These are phyloP conservation scores for Anguilla anguilla DNA, from an alignment of 2,797 vertebrate genomes.

Conservation along the genomic window DNA sequence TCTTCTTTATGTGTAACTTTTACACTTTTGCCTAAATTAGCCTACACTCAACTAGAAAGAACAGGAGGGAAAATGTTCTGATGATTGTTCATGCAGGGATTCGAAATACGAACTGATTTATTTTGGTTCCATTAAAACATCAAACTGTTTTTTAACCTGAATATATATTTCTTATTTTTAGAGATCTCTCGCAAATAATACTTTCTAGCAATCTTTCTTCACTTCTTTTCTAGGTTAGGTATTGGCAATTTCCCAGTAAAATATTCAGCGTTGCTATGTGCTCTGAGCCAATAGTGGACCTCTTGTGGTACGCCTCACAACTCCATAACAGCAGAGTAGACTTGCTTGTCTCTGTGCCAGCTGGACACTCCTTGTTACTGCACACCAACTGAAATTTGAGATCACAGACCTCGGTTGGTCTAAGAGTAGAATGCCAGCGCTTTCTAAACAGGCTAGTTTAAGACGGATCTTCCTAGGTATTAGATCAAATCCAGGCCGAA, in stretches of 20 bases:
- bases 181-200: neutral
- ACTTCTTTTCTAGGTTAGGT: neutral
- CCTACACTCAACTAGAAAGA: slow-evolving; percentile 22
- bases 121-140: neutral
- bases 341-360: neutral
- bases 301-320: neutral
- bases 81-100: neutral
- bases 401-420: neutral
- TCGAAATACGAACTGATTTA: neutral
- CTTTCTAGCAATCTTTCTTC: neutral
- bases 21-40: neutral
- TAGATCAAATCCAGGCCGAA: neutral
- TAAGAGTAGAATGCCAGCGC: neutral
- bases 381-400: neutral
- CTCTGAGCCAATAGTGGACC: neutral
- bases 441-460: neutral
- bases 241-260: neutral
- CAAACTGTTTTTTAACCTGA: neutral
- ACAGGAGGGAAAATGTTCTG: neutral
- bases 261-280: neutral
- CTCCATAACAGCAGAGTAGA: neutral
- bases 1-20: slow-evolving; percentile 56
- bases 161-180: neutral
- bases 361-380: neutral
- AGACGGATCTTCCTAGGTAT: no score